phyloP scores from a whole-genome alignment of 2,888 invertebrate species.

The Cryptus armator region DNA sequence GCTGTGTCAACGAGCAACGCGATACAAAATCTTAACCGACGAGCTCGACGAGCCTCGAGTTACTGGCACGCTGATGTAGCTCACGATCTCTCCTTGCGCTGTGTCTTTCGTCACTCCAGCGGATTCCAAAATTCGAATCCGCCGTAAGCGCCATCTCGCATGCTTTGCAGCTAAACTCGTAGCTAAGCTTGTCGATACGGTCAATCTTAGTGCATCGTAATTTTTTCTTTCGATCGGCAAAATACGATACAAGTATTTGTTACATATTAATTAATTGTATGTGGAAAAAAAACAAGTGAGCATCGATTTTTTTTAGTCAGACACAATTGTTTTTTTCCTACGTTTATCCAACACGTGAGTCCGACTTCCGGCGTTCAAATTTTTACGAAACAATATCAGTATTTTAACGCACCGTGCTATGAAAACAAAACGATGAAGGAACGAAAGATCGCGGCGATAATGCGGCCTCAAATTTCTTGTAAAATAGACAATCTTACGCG shows the following conservation, averaged over 20 bases:
- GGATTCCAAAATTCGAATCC: slow-evolving; percentile 36
- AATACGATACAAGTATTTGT: too few relatives aligned
- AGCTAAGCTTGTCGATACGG: neutral
- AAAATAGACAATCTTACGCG: too few relatives aligned
- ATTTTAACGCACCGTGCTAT: too few relatives aligned
- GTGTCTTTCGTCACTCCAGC: slow-evolving; percentile 7
- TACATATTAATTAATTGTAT: neutral
- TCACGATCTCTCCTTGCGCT: neutral
- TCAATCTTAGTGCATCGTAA: neutral
- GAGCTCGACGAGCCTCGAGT: slow-evolving; percentile 58
- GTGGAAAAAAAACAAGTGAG: neutral
- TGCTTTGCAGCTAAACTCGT: neutral
- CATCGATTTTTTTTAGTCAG: neutral
- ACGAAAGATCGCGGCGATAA: too few relatives aligned
- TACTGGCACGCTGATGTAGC: slow-evolving; percentile 49
- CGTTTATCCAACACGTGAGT: neutral
- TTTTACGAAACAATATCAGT: neutral
- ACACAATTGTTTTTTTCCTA: neutral
- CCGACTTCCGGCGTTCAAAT: slow-evolving; percentile 29
- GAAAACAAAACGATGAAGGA: neutral
- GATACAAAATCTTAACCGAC: neutral
- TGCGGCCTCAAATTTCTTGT: too few relatives aligned
- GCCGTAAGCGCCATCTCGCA: neutral
- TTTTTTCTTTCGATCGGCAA: too few relatives aligned
- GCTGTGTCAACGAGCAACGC: neutral